Conservation (phyloP, 2,113 vertebrate species). For the pig (Sus scrofa) region DNA sequence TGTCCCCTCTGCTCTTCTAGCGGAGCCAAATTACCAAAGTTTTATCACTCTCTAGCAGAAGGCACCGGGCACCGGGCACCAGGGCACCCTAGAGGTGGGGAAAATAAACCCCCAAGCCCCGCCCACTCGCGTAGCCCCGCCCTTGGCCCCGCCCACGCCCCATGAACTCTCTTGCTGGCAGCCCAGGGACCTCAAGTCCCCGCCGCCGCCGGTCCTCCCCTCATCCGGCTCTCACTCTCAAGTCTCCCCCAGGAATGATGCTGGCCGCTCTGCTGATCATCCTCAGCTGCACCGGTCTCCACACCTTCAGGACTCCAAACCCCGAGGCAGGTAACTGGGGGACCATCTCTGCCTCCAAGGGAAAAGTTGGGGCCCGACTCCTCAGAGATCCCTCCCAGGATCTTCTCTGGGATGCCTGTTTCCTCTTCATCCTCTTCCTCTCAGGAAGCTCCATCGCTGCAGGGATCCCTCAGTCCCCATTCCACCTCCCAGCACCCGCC, state of each 20-base stretch:
- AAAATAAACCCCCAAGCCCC: not conserved
- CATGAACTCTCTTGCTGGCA: not conserved
- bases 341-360: not conserved
- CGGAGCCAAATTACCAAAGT: not conserved
- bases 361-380: not conserved
- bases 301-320: not conserved
- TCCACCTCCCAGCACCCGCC: not conserved
- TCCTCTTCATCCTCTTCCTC: not conserved
- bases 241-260: conserved; percentile 23
- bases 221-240: not conserved
- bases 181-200: not conserved
- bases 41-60: not conserved
- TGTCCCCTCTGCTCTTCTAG: not conserved
- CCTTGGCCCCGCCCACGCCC: not conserved
- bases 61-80: not conserved
- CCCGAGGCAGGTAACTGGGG: conserved; percentile 70
- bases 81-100: not conserved
- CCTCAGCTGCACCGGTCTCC: conserved; percentile 53
- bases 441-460: not conserved
- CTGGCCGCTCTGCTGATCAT: conserved; percentile 50
- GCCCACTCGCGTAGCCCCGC: not conserved
- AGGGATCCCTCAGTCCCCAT: not conserved
- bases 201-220: not conserved
- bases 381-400: not conserved
- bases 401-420: not conserved